phyloP scores from a whole-genome alignment of 2,113 vertebrate genomes.

The Cynoglossus semilaevis region DNA sequence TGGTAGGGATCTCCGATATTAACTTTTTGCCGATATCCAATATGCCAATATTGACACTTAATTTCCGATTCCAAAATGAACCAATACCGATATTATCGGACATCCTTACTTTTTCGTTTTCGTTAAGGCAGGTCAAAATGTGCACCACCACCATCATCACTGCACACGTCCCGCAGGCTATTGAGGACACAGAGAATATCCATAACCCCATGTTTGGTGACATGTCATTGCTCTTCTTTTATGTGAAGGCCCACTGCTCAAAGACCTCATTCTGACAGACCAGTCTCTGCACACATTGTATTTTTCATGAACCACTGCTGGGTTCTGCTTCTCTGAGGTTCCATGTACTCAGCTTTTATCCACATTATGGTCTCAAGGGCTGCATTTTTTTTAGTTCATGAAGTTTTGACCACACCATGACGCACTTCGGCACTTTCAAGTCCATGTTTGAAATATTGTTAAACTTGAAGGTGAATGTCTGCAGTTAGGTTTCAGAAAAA shows the following conservation, averaged over 20 bases:
- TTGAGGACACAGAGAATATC: constrained; percentile 31
- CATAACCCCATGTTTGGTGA: constrained; percentile 35
- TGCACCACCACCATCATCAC: constrained; percentile 27
- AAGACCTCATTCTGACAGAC: constrained; percentile 33
- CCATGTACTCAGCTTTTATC: constrained; percentile 16
- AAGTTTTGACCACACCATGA: background rate
- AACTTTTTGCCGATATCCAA: too few relatives aligned
- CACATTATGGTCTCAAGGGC: constrained; percentile 15
- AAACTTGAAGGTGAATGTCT: background rate
- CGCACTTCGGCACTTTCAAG: background rate
- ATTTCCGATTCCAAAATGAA: too few relatives aligned
- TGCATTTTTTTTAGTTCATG: background rate
- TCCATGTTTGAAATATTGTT: background rate
- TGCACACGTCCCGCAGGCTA: constrained; percentile 18
- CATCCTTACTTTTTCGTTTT: background rate
- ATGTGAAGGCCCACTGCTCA: constrained; percentile 29
- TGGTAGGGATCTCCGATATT: too few relatives aligned
- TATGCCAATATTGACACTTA: too few relatives aligned
- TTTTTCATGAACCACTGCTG: constrained; percentile 27
- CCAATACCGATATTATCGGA: too few relatives aligned
- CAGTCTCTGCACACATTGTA: constrained; percentile 17
- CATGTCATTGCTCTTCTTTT: constrained; percentile 39
- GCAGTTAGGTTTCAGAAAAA: too few relatives aligned
- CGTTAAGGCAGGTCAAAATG: constrained; percentile 31
- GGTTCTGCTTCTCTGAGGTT: constrained; percentile 5